Base-by-base conservation (phyloP, 1,140 invertebrate species). In the Philaenus spumarius region DNA sequence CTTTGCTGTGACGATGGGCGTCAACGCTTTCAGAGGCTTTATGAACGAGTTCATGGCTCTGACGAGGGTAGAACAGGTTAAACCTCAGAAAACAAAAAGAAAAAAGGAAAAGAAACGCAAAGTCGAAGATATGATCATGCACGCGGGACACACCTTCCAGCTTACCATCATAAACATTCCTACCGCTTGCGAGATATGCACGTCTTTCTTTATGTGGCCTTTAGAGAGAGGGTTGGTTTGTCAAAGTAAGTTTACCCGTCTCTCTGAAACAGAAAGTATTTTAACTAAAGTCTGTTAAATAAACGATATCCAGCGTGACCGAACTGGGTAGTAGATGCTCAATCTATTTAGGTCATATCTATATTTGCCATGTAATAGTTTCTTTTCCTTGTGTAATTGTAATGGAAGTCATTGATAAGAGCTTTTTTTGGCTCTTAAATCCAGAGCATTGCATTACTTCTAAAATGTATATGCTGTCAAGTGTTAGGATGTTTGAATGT, bases 11-110 rank as follows among this genome's bases (percentile, higher is more conserved):
- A 95, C 90, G 0, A 88, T 97, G 85, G 91, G 91, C 0, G 89
- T 97, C 0, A 97, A 97, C 75, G 94, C 94, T 2, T 97, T 97
- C 71, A 76, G 94, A 19, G 94, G 93, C 7, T 98, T 95, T 69
- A 86, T 98, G 77, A 93, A 98, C 70, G 94, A 97, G 75, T 97
- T 97, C 69, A 91, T 94, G 85, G 85, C 82, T 66, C 64, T 79
- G 59, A 84, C 87, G 50, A 78, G 81, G 60, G 80, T 82, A 2
- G 87, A 90, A 65, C 80, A 82, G 1, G 86, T 89, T 52, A 90
- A 90, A 66, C 65, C 63, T 11, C 50, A 59, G 9, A 71, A 70
- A 54, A 24, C 30, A 2, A 57, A 48, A 19, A 45, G 62, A 20
- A 90, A 88, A 77, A 90, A 90, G 68, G 84, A 89, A 67, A 89